Evolutionary conservation across 2,113 vertebrate species (phyloP).

Genomic region (Candoia aspera): DNA sequence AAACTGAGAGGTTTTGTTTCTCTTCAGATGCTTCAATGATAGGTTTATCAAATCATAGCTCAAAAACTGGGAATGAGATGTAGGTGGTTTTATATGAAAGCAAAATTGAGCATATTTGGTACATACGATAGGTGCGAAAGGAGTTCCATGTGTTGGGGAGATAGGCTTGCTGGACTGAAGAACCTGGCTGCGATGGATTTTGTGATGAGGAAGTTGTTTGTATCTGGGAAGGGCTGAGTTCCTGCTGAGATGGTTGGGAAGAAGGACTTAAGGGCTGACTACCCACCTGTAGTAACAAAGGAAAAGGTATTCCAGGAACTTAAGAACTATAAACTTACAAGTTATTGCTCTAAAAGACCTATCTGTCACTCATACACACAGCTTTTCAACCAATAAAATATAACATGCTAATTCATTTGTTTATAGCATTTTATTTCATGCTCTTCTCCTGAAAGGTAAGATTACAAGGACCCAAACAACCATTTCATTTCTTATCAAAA

Average conservation of each 20-base stretch:
- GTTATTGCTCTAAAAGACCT: not conserved
- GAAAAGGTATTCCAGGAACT: not conserved
- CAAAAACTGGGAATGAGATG: not conserved
- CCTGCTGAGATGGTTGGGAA: slow-evolving; percentile 85
- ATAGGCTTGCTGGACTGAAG: slow-evolving; percentile 90
- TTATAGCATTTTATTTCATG: not conserved
- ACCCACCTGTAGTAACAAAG: slow-evolving; percentile 70
- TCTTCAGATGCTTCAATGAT: not conserved
- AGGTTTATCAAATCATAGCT: not conserved
- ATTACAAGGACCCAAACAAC: not conserved
- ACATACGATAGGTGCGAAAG: slow-evolving; percentile 90
- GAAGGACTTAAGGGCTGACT: slow-evolving; percentile 90
- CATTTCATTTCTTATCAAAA: not conserved
- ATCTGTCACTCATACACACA: not conserved
- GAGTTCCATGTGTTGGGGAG: slow-evolving; percentile 93
- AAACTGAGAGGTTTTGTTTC: not conserved
- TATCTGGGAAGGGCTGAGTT: slow-evolving; percentile 87
- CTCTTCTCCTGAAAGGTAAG: not conserved
- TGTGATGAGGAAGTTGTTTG: slow-evolving; percentile 76
- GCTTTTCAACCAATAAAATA: not conserved
- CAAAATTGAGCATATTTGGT: not conserved
- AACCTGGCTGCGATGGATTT: slow-evolving; percentile 77
- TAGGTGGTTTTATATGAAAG: not conserved
- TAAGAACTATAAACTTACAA: not conserved
- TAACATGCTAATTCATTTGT: not conserved